These are phyloP conservation scores for Lineus longissimus DNA, from an alignment of 1,140 invertebrate species.

Conservation along the genomic window DNA sequence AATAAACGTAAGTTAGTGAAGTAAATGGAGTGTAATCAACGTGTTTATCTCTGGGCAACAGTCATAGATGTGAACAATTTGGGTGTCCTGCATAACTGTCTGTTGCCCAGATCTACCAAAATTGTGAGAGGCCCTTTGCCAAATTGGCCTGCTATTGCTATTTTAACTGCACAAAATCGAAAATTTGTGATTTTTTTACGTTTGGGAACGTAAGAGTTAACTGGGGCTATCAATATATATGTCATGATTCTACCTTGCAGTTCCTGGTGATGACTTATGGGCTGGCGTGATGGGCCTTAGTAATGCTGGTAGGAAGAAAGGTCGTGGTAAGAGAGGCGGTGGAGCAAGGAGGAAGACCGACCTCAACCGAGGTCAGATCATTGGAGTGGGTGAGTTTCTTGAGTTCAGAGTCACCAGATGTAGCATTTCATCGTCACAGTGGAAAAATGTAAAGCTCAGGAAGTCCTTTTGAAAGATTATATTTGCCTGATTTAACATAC, in stretches of 20 bases:
- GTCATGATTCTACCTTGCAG: conserved; percentile 19
- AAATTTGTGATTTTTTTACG: too few relatives aligned
- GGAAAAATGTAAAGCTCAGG: not conserved
- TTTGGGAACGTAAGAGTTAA: too few relatives aligned
- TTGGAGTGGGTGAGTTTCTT: conserved; percentile 69
- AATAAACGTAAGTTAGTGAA: not conserved
- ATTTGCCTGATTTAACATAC: not conserved
- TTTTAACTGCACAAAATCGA: too few relatives aligned
- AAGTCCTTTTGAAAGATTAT: not conserved
- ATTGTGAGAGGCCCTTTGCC: too few relatives aligned
- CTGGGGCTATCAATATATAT: too few relatives aligned
- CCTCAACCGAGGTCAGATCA: conserved; percentile 84
- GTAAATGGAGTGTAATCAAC: not conserved
- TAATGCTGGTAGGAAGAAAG: conserved; percentile 91
- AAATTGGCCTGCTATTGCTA: too few relatives aligned
- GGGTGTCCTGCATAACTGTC: too few relatives aligned
- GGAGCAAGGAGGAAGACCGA: conserved; percentile 72
- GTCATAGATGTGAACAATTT: too few relatives aligned
- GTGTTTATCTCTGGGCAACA: too few relatives aligned
- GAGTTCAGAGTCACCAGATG: too few relatives aligned
- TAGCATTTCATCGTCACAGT: too few relatives aligned
- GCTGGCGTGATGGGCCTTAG: conserved; percentile 90
- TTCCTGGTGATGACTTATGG: conserved; percentile 73
- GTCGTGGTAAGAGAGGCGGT: conserved; percentile 74
- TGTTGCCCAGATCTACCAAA: too few relatives aligned